Evolutionary conservation across 2,113 vertebrate genomes (phyloP).

Genomic region (Rafetus swinhoei): DNA sequence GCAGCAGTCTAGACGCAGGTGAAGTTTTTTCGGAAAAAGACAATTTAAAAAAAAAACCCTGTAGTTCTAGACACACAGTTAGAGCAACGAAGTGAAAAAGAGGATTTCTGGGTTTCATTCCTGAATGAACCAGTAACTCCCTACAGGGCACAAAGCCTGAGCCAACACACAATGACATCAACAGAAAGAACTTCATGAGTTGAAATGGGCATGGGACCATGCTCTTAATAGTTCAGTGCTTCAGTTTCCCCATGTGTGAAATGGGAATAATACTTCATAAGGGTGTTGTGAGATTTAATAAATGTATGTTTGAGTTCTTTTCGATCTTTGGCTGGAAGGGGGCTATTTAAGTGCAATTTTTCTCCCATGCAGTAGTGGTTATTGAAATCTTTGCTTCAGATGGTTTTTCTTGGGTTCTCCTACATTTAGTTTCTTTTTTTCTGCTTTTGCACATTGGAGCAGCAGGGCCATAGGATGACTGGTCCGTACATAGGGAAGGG

Average conservation of each 20-base stretch:
- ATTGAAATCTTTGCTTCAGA: not conserved
- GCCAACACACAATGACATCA: not conserved
- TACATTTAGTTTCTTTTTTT: not conserved
- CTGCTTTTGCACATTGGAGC: not conserved
- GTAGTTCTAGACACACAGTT: not conserved
- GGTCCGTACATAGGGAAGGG: not conserved
- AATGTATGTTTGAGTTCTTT: not conserved
- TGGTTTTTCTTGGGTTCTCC: not conserved
- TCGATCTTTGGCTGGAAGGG: not conserved
- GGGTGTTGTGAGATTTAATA: not conserved
- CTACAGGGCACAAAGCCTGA: not conserved
- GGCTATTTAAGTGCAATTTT: not conserved
- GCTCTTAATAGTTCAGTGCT: not conserved
- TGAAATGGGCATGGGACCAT: not conserved
- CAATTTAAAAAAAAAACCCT: too few relatives aligned
- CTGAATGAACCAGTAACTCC: not conserved
- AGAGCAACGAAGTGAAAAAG: not conserved
- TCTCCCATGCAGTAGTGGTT: not conserved
- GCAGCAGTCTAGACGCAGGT: too few relatives aligned
- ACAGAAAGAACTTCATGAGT: not conserved
- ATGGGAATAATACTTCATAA: not conserved
- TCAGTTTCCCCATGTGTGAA: not conserved
- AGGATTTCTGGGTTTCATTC: not conserved
- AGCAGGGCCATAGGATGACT: not conserved
- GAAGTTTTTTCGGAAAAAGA: too few relatives aligned